phyloP scores from a whole-genome alignment of 2,888 invertebrate genomes.

The Harpalus rufipes region DNA sequence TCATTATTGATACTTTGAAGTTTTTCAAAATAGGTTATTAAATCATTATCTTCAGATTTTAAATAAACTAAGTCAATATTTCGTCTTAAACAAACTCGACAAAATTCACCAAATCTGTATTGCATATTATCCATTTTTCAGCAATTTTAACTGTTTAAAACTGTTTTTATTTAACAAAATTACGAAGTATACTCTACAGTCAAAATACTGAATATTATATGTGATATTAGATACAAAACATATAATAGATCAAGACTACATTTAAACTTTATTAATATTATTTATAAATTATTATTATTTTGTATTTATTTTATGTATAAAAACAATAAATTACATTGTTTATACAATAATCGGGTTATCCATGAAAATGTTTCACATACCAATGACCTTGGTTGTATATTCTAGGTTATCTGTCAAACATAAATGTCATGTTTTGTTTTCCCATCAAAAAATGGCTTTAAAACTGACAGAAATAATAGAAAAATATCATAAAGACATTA shows the following conservation, averaged over 20 bases:
- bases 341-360: too few species aligned
- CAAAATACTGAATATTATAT: too few species aligned
- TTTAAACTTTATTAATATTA: too few species aligned
- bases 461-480: constrained; percentile 37
- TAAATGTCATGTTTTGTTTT: neutral
- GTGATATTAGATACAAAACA: too few species aligned
- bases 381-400: neutral
- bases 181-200: too few species aligned
- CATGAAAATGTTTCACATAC: too few species aligned
- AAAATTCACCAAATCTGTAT: constrained; percentile 16
- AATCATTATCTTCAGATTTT: neutral
- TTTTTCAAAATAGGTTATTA: neutral
- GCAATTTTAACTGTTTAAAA: neutral
- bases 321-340: too few species aligned
- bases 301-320: too few species aligned
- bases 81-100: constrained; percentile 25
- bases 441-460: neutral
- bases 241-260: too few species aligned
- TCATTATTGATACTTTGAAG: neutral
- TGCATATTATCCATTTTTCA: neutral
- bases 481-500: constrained; percentile 33
- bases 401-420: neutral
- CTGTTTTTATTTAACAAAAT: too few species aligned
- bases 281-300: too few species aligned
- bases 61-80: neutral